Percentiles rank a stretch among this genome's conserved stretches.
phyloP scores from a whole-genome alignment of 1,140 invertebrate species.

The Prorops nasuta region DNA sequence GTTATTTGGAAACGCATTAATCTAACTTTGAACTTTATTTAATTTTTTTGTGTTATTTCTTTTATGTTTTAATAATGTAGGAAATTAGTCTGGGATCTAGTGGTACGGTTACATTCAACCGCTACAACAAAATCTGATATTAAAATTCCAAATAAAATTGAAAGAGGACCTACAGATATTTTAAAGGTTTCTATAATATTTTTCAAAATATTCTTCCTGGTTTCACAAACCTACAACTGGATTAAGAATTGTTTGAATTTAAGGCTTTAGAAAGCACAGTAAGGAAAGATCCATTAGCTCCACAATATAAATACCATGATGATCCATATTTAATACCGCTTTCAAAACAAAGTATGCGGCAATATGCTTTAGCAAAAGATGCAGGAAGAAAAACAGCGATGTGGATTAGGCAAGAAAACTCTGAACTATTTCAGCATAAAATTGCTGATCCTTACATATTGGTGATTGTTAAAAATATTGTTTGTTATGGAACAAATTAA shows the following conservation, averaged over 20 bases:
- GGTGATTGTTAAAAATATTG: conserved; percentile 23
- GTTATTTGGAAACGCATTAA: too few species aligned
- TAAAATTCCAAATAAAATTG: conserved; percentile 67
- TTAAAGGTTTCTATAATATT: conserved; percentile 54
- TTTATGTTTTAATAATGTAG: too few species aligned
- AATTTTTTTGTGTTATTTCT: too few species aligned
- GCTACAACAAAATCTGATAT: conserved; percentile 35
- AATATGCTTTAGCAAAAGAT: conserved; percentile 78
- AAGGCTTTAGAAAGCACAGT: conserved; percentile 76
- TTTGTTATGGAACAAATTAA: background rate
- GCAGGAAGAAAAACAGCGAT: conserved; percentile 82
- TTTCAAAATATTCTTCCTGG: background rate
- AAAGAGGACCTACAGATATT: conserved; percentile 77
- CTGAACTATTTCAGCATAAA: conserved; percentile 71
- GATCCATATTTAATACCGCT: conserved; percentile 85
- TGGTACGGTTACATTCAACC: background rate
- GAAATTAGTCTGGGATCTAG: background rate
- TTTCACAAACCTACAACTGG: background rate
- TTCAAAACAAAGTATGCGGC: conserved; percentile 70
- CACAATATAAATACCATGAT: conserved; percentile 86
- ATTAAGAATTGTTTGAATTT: conserved; percentile 4
- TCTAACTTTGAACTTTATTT: too few species aligned
- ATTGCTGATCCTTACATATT: conserved; percentile 66
- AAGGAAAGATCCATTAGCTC: conserved; percentile 71
- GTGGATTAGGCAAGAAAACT: conserved; percentile 78